Evolutionary conservation across 2,888 invertebrate species (phyloP), one percentile per base, ranked within the genome.

Genomic region (Aphidoletes aphidimyza): DNA sequence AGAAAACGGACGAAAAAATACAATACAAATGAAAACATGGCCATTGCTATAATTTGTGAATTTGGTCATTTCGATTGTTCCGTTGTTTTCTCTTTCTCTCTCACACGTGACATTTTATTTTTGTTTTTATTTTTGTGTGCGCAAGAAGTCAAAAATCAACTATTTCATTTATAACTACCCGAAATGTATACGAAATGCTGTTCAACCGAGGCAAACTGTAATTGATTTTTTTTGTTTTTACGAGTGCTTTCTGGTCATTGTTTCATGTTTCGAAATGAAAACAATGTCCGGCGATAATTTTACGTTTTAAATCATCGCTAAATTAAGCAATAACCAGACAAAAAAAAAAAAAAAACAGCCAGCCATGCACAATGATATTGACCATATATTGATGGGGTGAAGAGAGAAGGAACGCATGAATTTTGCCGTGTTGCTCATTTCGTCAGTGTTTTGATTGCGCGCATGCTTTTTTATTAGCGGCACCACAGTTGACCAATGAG

Each of bases 221-320:
- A 69, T 69, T 69, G 69, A 69, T 69, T 69, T 69, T 22, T 22
- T 54, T 54, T 30, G 30, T 30, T 69, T 30, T 69, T 34, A n/a
- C n/a, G n/a, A n/a, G n/a, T 69, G 14, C 17, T 8, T 54, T 22
- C n/a, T n/a, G 54, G 2, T 26, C 3, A 54, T 54, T 54, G 22
- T 54, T 54, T 54, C 22, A 22, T 54, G 54, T 54, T 54, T 54
- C 11, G 54, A 54, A 54, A 54, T 54, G 54, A 54, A 54, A 54
- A 54, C 54, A 54, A 54, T 54, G 54, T 54, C 22, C 26, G n/a
- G 11, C 22, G 54, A 54, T 22, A 54, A 54, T 54, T 69, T 69
- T 11, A 69, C 69, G 30, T 69, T 69, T 69, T 30, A 69, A 69
- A 69, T 69, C 30, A 30, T 69, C 69, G 26, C 69, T 69, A 69